Evolutionary conservation across 1,140 invertebrate species (phyloP).

Genomic region (Macrotrachela quadricornifera): DNA sequence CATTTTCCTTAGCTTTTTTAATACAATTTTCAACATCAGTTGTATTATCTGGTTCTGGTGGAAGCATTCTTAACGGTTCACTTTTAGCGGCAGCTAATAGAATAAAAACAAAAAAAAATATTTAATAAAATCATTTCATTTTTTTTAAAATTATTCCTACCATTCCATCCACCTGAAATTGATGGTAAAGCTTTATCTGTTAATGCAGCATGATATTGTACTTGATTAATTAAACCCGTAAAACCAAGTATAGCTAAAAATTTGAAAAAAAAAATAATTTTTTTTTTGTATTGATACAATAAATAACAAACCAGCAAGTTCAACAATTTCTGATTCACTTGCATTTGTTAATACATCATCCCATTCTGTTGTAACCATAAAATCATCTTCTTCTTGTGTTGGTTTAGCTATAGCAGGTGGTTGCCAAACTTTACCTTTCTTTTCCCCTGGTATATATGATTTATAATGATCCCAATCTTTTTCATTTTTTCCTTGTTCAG

Average conservation of each 20-base stretch:
- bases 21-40: conserved; percentile 77
- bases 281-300: neutral
- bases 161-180: conserved; percentile 5
- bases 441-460: conserved; percentile 47
- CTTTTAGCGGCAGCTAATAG: conserved; percentile 63
- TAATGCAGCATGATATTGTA: conserved; percentile 82
- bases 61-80: conserved; percentile 65
- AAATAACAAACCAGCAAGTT: conserved; percentile 59
- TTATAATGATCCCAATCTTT: conserved; percentile 87
- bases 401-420: conserved; percentile 21
- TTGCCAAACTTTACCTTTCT: conserved; percentile 39
- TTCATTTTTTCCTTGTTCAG: conserved; percentile 85
- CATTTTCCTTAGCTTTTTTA: conserved; percentile 61
- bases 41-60: conserved; percentile 67
- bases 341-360: conserved; percentile 70
- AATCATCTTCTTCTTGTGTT: conserved; percentile 43
- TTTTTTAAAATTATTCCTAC: neutral
- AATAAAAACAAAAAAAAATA: conserved; percentile 3
- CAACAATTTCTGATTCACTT: conserved; percentile 91
- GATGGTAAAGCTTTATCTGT: neutral
- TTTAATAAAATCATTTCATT: neutral
- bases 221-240: conserved; percentile 99
- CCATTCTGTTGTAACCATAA: conserved; percentile 80
- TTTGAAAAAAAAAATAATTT: conserved; percentile 7
- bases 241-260: conserved; percentile 80